Conservation (phyloP, 1,140 invertebrate genomes). For the Acyrthosiphon pisum region DNA sequence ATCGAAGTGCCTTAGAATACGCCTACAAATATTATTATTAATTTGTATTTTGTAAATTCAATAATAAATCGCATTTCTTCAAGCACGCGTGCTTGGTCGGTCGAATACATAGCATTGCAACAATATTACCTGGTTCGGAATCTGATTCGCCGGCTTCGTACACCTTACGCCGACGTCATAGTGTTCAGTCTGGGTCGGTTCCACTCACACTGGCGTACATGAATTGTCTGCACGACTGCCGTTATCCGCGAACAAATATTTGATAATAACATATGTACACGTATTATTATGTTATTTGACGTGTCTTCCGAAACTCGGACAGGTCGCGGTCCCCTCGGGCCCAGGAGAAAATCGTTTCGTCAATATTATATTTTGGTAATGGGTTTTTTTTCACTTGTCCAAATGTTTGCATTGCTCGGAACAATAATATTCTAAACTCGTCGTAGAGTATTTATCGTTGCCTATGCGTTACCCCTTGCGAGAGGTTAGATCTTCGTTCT, state of each 20-base stretch:
- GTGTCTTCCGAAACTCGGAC: neutral
- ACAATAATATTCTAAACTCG: neutral
- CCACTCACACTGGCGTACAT: neutral
- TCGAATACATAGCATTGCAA: neutral
- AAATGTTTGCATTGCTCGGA: neutral
- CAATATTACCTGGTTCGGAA: neutral
- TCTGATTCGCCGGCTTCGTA: neutral
- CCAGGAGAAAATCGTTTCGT: neutral
- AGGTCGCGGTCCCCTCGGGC: neutral
- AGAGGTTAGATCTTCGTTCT: neutral
- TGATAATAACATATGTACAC: neutral
- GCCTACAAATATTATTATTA: too few relatives aligned
- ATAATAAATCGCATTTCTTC: neutral
- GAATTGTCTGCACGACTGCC: neutral
- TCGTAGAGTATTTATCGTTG: neutral
- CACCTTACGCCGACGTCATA: neutral
- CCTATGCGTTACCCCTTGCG: neutral
- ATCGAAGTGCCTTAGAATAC: neutral
- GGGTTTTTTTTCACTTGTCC: neutral
- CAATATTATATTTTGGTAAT: neutral
- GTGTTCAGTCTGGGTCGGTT: neutral
- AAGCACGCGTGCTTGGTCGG: neutral
- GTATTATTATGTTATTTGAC: neutral
- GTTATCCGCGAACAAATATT: neutral
- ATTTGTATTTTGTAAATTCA: neutral